Percentiles rank a stretch among this genome's conserved stretches.
Evolutionary conservation across 2,113 vertebrate species (phyloP).

Genomic region (Sminthopsis crassicaudata): DNA sequence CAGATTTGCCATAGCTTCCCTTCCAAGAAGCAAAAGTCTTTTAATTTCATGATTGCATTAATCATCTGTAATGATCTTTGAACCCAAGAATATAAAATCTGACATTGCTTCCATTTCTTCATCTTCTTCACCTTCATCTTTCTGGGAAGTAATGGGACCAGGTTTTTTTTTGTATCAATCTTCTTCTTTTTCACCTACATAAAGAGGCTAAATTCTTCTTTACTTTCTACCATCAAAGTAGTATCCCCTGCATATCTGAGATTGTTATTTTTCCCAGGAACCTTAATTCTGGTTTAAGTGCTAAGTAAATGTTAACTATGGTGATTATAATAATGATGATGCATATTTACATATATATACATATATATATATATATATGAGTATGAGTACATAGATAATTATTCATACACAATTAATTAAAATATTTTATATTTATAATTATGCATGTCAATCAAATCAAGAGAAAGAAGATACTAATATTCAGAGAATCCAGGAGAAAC

Average conservation of each 20-base stretch:
- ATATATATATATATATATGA: neutral
- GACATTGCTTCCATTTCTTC: neutral
- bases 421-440: neutral
- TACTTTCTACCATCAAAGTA: neutral
- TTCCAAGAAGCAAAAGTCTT: neutral
- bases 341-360: neutral
- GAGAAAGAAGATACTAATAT: neutral
- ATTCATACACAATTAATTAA: neutral
- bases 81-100: neutral
- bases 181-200: neutral
- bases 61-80: neutral
- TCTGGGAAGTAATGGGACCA: neutral
- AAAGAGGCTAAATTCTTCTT: neutral
- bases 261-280: neutral
- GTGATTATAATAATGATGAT: neutral
- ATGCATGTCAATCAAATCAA: neutral
- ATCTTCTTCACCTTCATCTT: no score
- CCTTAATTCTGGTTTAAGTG: neutral
- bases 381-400: neutral
- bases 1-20: neutral
- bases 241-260: neutral
- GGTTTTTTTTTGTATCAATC: neutral
- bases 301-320: neutral
- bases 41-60: neutral
- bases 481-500: neutral